These are phyloP conservation scores for Periparus ater DNA, from an alignment of 2,797 vertebrate species.

Conservation along the genomic window DNA sequence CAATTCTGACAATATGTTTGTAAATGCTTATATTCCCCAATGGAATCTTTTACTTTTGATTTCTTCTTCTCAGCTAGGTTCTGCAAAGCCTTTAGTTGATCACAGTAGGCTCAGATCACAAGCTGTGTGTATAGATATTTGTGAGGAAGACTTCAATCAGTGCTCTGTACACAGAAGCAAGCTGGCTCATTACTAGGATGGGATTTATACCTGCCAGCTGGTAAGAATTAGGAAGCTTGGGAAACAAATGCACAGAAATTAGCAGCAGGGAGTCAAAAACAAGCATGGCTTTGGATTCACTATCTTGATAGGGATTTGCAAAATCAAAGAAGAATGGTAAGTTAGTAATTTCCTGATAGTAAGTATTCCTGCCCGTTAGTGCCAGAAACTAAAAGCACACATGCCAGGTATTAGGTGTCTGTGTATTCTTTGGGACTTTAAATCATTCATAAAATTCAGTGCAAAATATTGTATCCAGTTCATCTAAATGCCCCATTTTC, in stretches of 20 bases:
- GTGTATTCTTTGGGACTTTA: neutral
- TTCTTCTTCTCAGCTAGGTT: neutral
- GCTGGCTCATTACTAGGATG: neutral
- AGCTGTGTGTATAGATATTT: neutral
- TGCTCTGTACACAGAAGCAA: constrained; percentile 22
- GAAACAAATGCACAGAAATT: constrained; percentile 48
- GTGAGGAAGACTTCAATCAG: constrained; percentile 36
- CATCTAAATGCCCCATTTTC: neutral
- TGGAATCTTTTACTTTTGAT: neutral
- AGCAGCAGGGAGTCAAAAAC: neutral
- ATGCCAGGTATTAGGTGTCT: neutral
- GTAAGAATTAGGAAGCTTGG: constrained; percentile 54
- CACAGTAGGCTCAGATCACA: neutral
- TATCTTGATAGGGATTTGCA: constrained; percentile 35
- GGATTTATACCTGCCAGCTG: constrained; percentile 51
- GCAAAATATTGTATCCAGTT: neutral
- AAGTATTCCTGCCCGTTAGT: neutral
- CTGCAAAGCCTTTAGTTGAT: neutral
- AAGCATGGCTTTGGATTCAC: constrained; percentile 2
- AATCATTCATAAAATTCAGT: neutral
- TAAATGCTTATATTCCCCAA: neutral
- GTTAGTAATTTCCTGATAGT: neutral
- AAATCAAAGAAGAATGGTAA: constrained; percentile 20
- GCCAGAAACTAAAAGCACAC: neutral
- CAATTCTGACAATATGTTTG: neutral